phyloP scores from a whole-genome alignment of 2,113 vertebrate genomes.

The Mesocricetus auratus region DNA sequence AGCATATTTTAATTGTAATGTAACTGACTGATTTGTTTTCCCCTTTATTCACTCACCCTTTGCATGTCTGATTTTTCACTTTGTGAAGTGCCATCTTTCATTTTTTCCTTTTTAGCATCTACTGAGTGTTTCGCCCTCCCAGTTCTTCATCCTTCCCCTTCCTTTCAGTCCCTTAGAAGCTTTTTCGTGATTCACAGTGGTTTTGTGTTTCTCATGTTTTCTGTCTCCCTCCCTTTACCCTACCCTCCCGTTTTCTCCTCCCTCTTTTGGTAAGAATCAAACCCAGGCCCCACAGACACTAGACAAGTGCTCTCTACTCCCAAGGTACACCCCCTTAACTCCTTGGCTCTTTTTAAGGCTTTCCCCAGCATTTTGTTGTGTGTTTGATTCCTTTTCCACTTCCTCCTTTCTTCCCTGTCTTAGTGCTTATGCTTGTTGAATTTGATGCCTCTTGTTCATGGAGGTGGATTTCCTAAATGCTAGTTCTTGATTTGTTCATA shows the following conservation, averaged over 20 bases:
- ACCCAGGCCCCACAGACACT: background rate
- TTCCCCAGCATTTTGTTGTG: background rate
- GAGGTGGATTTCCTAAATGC: background rate
- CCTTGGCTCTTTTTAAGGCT: background rate
- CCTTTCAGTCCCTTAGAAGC: background rate
- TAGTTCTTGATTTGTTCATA: background rate
- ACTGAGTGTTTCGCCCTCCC: background rate
- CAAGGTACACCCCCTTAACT: too few relatives aligned
- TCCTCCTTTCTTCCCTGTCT: too few relatives aligned
- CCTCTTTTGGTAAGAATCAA: background rate
- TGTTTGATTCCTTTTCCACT: rapidly evolving
- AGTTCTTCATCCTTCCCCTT: background rate
- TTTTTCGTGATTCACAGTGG: background rate
- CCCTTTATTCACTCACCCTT: background rate
- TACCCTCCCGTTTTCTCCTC: too few relatives aligned
- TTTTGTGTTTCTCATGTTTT: background rate
- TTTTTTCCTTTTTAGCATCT: background rate
- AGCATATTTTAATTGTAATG: background rate
- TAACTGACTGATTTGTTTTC: background rate
- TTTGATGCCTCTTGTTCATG: background rate
- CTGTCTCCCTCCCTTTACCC: background rate
- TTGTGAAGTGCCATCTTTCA: background rate
- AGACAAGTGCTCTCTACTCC: background rate
- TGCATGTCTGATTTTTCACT: background rate
- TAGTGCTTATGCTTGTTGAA: background rate